A percentile compares a stretch with the other conserved stretches of the same genome.
phyloP scores from a whole-genome alignment of 1,140 invertebrate genomes.

The Drosophila teissieri region DNA sequence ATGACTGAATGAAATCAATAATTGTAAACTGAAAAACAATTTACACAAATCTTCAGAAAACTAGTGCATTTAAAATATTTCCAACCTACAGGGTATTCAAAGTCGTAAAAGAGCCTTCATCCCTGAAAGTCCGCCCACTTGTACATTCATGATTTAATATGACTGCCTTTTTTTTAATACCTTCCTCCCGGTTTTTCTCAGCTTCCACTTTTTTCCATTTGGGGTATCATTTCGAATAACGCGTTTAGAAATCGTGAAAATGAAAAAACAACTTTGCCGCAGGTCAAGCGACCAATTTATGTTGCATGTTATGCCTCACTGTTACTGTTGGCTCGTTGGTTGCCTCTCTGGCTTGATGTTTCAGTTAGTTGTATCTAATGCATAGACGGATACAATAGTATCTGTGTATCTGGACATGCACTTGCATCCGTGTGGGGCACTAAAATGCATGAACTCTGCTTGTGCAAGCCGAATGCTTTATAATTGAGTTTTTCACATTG shows the following conservation, averaged over 20 bases:
- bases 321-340: constrained; percentile 41
- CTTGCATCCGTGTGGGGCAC: not conserved
- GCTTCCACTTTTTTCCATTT: constrained; percentile 22
- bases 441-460: constrained; percentile 18
- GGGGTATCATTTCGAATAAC: constrained; percentile 31
- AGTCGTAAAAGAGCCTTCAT: not conserved
- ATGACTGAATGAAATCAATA: too few relatives aligned
- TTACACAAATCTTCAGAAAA: too few relatives aligned
- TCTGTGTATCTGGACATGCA: constrained; percentile 10
- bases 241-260: constrained; percentile 80
- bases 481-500: constrained; percentile 70
- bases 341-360: constrained; percentile 40
- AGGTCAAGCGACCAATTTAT: constrained; percentile 55
- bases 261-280: constrained; percentile 79
- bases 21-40: too few relatives aligned
- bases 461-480: constrained; percentile 54
- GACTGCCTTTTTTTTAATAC: constrained; percentile 42
- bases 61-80: too few relatives aligned
- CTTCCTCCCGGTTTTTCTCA: constrained; percentile 8
- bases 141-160: constrained; percentile 20
- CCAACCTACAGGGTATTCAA: constrained; percentile 1
- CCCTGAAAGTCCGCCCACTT: not conserved
- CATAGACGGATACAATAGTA: constrained; percentile 7
- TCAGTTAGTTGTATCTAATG: constrained; percentile 38
- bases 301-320: constrained; percentile 49